These are phyloP conservation scores for Eospalax fontanierii DNA, from an alignment of 2,797 vertebrate species.

Conservation along the genomic window DNA sequence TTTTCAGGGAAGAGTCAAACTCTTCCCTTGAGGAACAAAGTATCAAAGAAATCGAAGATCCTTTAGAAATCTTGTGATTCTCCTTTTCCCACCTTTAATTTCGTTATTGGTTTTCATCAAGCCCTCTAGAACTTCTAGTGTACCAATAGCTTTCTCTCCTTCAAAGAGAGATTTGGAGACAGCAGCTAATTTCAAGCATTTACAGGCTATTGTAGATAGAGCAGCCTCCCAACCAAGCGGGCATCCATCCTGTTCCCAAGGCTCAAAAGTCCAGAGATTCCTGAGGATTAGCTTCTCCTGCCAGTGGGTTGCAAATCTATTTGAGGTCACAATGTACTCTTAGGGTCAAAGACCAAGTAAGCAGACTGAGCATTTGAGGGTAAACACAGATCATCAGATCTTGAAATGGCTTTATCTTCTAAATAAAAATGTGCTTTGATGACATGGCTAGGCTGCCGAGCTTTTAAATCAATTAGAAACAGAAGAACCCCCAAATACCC, in stretches of 20 bases:
- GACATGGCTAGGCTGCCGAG: neutral
- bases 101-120: conserved; percentile 75
- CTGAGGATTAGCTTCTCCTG: neutral
- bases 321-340: neutral
- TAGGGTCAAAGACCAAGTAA: neutral
- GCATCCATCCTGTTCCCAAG: neutral
- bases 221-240: neutral
- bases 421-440: neutral
- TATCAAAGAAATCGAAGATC: conserved; percentile 62
- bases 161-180: conserved; percentile 63
- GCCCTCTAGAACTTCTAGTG: neutral
- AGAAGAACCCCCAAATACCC: neutral
- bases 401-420: conserved; percentile 5
- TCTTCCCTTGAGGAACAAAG: conserved; percentile 59
- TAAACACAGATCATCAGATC: neutral
- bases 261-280: neutral
- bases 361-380: neutral
- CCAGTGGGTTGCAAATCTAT: neutral
- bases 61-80: conserved; percentile 49
- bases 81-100: conserved; percentile 69
- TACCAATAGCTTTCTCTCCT: conserved; percentile 28
- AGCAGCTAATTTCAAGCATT: neutral
- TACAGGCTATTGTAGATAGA: neutral
- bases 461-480: neutral
- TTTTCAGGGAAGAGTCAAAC: conserved; percentile 56